These are phyloP conservation scores for Ptiloglossa arizonensis DNA, from an alignment of 1,140 invertebrate species.

Conservation along the genomic window DNA sequence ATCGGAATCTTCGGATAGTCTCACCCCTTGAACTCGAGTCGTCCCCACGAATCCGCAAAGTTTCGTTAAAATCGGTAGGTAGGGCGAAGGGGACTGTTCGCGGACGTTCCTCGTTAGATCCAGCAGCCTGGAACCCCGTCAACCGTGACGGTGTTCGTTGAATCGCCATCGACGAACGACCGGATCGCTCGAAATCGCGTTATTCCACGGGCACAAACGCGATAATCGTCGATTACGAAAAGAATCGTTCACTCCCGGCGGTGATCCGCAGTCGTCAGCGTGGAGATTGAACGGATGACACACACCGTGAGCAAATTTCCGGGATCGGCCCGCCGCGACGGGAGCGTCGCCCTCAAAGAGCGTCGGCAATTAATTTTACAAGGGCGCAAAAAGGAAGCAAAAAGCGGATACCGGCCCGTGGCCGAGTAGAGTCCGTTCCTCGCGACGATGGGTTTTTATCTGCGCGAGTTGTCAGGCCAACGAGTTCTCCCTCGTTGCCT, in stretches of 20 bases:
- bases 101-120: too few relatives aligned
- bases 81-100: too few relatives aligned
- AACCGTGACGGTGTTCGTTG: too few relatives aligned
- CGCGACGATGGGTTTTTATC: conserved; percentile 69
- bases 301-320: conserved; percentile 57
- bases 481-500: conserved; percentile 63
- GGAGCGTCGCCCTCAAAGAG: conserved; percentile 64
- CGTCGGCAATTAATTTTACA: conserved; percentile 77
- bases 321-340: conserved; percentile 45
- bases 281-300: conserved; percentile 64
- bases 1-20: too few relatives aligned
- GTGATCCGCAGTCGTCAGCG: conserved; percentile 28
- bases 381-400: conserved; percentile 71
- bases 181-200: background rate
- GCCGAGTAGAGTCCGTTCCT: conserved; percentile 46
- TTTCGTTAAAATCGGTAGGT: too few relatives aligned
- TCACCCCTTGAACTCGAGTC: too few relatives aligned
- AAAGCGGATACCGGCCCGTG: conserved; percentile 72
- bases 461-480: conserved; percentile 76
- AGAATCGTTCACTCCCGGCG: background rate
- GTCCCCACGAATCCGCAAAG: too few relatives aligned
- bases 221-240: background rate
- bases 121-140: too few relatives aligned
- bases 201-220: background rate
- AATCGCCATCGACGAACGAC: background rate